Evolutionary conservation across 2,888 invertebrate species (phyloP).

Genomic region (Drosophila formosana): DNA sequence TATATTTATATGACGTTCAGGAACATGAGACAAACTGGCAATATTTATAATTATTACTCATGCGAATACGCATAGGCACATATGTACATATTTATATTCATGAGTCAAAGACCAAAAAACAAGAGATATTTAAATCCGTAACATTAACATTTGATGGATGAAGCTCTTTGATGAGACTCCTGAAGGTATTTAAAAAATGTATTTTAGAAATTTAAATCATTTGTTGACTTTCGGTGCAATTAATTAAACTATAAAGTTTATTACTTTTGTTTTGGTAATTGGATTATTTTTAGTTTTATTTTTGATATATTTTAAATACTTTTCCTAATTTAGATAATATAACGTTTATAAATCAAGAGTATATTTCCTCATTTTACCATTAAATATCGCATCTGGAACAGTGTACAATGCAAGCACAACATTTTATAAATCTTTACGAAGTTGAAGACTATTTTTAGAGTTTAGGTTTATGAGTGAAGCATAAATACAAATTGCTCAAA

Average conservation of each 20-base stretch:
- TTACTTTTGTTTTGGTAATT: background rate
- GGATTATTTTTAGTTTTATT: background rate
- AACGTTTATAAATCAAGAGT: too few species aligned
- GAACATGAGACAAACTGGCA: constrained; percentile 13
- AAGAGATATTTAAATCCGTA: background rate
- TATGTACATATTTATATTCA: constrained; percentile 6
- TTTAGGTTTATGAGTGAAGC: background rate
- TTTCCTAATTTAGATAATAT: too few species aligned
- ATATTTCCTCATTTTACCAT: background rate
- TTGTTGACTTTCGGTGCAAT: background rate
- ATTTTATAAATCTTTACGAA: constrained; percentile 10
- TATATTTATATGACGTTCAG: constrained; percentile 12
- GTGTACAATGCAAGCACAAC: background rate
- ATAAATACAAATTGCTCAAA: constrained; percentile 28
- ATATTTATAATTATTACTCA: constrained; percentile 58
- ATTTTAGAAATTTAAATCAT: background rate
- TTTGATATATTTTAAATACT: background rate
- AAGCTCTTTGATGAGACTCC: background rate
- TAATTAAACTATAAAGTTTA: background rate
- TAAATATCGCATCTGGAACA: background rate
- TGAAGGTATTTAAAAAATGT: background rate
- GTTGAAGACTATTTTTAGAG: constrained; percentile 25
- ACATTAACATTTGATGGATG: background rate
- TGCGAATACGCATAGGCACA: constrained; percentile 13
- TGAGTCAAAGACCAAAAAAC: constrained; percentile 26